These are phyloP conservation scores for Thelaira solivaga DNA, from an alignment of 2,888 invertebrate species.

Conservation along the genomic window DNA sequence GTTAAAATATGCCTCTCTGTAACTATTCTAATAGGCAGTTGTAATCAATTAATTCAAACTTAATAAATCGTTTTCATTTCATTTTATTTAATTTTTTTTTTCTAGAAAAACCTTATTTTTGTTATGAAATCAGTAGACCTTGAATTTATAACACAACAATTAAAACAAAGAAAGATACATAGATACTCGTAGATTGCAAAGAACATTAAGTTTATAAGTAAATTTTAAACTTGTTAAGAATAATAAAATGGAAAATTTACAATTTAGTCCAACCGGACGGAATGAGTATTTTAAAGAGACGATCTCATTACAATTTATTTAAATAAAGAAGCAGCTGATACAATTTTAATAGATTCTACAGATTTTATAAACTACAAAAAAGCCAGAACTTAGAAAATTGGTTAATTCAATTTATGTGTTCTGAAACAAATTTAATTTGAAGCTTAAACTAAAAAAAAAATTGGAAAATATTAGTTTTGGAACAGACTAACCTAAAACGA, in stretches of 20 bases:
- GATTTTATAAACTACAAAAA: neutral
- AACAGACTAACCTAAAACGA: too few species aligned
- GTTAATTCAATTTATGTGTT: too few species aligned
- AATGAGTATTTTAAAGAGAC: neutral
- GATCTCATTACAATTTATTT: neutral
- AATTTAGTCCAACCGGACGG: neutral
- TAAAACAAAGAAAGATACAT: constrained; percentile 21
- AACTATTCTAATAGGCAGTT: constrained; percentile 12
- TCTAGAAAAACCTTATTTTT: constrained; percentile 26
- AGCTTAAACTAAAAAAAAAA: too few species aligned
- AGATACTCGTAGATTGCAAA: neutral
- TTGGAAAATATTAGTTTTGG: too few species aligned
- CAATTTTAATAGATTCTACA: too few species aligned
- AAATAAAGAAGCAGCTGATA: neutral
- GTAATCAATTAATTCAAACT: constrained; percentile 21
- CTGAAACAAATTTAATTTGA: too few species aligned
- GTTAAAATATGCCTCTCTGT: neutral
- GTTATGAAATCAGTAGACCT: constrained; percentile 31
- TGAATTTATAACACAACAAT: constrained; percentile 44
- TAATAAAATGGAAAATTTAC: constrained; percentile 13
- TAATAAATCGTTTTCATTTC: constrained; percentile 5
- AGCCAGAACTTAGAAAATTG: too few species aligned
- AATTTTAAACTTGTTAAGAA: constrained; percentile 29
- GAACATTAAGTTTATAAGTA: neutral
- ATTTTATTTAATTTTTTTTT: neutral